Conservation (phyloP, 2,888 invertebrate genomes). For the Helicoverpa assulta region DNA sequence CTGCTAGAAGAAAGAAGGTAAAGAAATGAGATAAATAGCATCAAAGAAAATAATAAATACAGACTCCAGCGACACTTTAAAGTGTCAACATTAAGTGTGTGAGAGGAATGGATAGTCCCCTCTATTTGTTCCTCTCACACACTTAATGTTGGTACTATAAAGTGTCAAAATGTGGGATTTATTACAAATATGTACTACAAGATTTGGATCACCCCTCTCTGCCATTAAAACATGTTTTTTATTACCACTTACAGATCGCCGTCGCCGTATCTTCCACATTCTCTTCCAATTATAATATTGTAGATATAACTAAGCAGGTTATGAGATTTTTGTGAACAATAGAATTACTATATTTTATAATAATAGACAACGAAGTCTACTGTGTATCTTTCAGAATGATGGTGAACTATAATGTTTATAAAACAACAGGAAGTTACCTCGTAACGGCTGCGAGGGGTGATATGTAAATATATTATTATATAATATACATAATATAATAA, state of each 20-base stretch:
- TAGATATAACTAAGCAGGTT: background rate
- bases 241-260: background rate
- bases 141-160: no score
- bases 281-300: background rate
- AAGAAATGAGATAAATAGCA: background rate
- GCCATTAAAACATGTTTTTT: background rate
- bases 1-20: background rate
- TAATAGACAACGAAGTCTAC: no score
- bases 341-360: background rate
- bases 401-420: background rate
- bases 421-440: background rate
- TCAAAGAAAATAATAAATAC: background rate
- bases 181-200: background rate
- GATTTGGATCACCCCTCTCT: background rate
- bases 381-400: no score
- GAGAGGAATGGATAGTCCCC: background rate
- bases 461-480: no score
- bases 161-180: background rate
- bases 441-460: background rate
- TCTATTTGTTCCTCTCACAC: background rate
- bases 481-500: background rate
- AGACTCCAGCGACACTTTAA: background rate
- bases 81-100: background rate
- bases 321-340: conserved; percentile 1
- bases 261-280: background rate